Conservation (phyloP, 2,113 vertebrate species). For the Leuciscus idus region DNA sequence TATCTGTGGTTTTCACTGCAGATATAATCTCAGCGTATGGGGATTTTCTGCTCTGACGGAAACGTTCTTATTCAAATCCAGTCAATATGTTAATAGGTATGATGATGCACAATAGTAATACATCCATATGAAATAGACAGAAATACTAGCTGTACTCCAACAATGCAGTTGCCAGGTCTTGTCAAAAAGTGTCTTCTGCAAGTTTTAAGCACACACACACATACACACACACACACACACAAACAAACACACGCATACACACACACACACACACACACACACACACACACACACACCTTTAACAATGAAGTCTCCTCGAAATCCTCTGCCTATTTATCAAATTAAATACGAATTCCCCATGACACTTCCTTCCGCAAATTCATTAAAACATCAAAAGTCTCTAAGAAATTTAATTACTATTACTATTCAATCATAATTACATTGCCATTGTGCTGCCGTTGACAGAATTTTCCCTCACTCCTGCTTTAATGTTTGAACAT, state of each 20-base stretch:
- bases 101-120: background rate
- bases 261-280: background rate
- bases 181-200: conserved; percentile 14
- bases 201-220: background rate
- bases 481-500: conserved; percentile 35
- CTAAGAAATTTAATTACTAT: conserved; percentile 38
- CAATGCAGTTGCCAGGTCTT: background rate
- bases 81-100: conserved; percentile 10
- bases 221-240: background rate
- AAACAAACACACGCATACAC: too few relatives aligned
- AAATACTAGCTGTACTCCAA: background rate
- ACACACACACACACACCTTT: background rate
- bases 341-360: conserved; percentile 24
- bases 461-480: conserved; percentile 27
- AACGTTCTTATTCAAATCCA: conserved; percentile 23
- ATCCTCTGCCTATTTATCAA: conserved; percentile 17
- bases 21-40: background rate
- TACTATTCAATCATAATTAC: conserved; percentile 50
- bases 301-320: background rate
- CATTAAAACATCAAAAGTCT: conserved; percentile 53
- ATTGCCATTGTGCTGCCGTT: conserved; percentile 41
- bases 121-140: background rate
- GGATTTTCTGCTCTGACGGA: background rate
- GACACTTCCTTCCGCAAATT: conserved; percentile 36
- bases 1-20: conserved; percentile 12